Percentiles rank a stretch among this genome's conserved stretches.
Evolutionary conservation across 2,888 invertebrate genomes (phyloP).

Genomic region (Hypercompe scribonia): DNA sequence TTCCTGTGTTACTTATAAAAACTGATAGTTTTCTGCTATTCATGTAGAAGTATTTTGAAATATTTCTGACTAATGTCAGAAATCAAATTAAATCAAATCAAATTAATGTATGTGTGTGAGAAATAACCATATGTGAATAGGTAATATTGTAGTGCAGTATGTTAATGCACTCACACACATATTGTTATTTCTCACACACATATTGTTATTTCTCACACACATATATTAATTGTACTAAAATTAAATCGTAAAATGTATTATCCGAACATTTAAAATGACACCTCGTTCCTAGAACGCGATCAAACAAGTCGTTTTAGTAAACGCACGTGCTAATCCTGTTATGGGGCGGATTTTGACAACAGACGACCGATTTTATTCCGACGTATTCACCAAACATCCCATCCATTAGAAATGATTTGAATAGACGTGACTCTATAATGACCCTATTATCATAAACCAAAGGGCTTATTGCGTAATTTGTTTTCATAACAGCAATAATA

Average conservation of each 20-base stretch:
- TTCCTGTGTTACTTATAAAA: too few species aligned
- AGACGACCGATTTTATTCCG: neutral
- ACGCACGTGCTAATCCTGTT: constrained; percentile 13
- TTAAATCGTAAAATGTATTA: neutral
- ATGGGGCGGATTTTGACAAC: constrained; percentile 9
- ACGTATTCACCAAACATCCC: neutral
- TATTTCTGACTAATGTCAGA: too few species aligned
- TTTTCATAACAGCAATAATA: neutral
- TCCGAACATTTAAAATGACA: neutral
- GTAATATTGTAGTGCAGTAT: too few species aligned
- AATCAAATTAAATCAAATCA: too few species aligned
- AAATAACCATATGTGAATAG: too few species aligned
- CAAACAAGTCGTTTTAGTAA: neutral
- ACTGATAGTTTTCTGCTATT: too few species aligned
- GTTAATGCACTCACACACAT: too few species aligned
- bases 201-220: neutral
- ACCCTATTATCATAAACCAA: neutral
- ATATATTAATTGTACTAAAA: neutral
- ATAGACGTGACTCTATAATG: neutral
- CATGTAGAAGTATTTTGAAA: too few species aligned
- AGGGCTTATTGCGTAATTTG: neutral
- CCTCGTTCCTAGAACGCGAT: neutral
- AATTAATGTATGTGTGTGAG: too few species aligned
- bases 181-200: too few species aligned
- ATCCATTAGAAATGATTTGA: neutral